These are phyloP conservation scores for Gallinago solitaria DNA, from an alignment of 2,797 vertebrate species.

Conservation along the genomic window DNA sequence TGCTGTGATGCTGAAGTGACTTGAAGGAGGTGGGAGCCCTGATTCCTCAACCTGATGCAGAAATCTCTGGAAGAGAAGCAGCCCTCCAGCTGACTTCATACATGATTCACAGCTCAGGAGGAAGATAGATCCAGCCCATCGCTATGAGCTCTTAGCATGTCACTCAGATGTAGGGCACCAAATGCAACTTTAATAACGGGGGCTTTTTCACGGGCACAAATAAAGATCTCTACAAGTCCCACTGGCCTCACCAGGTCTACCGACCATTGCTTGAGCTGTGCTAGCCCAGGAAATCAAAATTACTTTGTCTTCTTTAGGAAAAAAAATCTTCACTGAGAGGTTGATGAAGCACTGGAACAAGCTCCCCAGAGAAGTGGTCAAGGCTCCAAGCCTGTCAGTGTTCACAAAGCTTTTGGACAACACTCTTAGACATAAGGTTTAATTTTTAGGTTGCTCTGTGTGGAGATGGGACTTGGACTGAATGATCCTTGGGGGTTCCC, in stretches of 20 bases:
- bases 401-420: not conserved
- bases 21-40: not conserved
- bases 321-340: not conserved
- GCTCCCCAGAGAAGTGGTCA: not conserved
- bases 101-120: rapidly evolving
- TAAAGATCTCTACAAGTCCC: not conserved
- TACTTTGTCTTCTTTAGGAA: not conserved
- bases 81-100: not conserved
- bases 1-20: not conserved
- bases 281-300: not conserved
- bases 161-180: not conserved
- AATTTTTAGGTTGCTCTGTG: not conserved
- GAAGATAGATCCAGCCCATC: too few species aligned
- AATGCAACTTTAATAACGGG: not conserved
- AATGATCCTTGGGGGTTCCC: not conserved
- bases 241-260: not conserved
- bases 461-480: not conserved
- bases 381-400: not conserved
- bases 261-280: not conserved
- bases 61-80: not conserved
- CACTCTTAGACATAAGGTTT: not conserved
- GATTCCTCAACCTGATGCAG: not conserved
- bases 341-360: not conserved
- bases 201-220: not conserved
- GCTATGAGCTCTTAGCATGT: not conserved